Base-by-base conservation (phyloP, 2,888 invertebrate genomes). In the Erpobdella octoculata region DNA sequence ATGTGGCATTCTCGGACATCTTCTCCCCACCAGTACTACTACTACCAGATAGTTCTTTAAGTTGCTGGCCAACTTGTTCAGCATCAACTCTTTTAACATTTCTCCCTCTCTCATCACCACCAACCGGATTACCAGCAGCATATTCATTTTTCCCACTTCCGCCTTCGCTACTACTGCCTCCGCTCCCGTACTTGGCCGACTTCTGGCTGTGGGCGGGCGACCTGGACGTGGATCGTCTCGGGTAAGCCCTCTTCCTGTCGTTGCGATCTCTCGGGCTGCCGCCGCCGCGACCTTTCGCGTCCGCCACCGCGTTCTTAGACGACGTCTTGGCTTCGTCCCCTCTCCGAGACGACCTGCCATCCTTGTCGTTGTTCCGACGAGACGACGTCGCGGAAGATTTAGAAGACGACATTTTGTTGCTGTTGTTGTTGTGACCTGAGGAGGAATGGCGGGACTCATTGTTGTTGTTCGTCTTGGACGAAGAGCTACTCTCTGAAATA, bases 391-490 rank as follows among this genome's bases (percentile, higher is more conserved):
- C 25, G 25, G 21, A 31, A 4, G 62, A 33, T 46, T 15, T 15
- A 28, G 31, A 6, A 6, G 31, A 35, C 62, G 33, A 35, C 25
- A n/a, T 62, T n/a, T 31, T 35, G 28, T 61, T 33, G 62, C 31
- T 62, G 35, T 62, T 62, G 62, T n/a, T n/a, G n/a, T 46, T 15
- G 12, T 46, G 46, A 12, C 46, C 12, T 18, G 46, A 46, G 33
- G 35, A 5, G 62, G 62, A 31, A 62, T 62, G 31, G 25, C 62
- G n/a, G 4, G 31, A 35, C 31, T 62, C 62, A 6, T 33, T 33
- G 62, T 31, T 21, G 31, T 33, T 62, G 62, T 62, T 62, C n/a
- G 62, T n/a, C 35, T 35, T 31, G 5, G 62, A 62, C 62, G 62
- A 33, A 6, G 53, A 53, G n/a, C 53, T 53, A 28, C 53, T 53